Evolutionary conservation across 2,888 invertebrate genomes (phyloP), one percentile per base, ranked within the genome.

Genomic region (Sepioteuthis lessoniana): DNA sequence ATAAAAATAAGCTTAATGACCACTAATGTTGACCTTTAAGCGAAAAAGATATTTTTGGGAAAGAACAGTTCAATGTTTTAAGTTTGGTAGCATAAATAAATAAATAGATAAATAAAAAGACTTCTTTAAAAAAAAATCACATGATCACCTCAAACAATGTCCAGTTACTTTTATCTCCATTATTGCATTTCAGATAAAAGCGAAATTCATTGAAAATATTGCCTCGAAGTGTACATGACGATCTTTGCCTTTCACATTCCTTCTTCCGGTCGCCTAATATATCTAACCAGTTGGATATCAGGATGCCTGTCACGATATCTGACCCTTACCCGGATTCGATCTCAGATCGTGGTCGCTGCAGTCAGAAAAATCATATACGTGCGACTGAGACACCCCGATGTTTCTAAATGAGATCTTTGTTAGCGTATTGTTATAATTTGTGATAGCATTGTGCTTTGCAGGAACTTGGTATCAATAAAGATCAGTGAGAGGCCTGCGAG

Each of bases 331-430:
- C 31, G 76, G 76, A n/a, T 76, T 76, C 76, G n/a, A 76, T 31
- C 76, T 76, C n/a, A 31, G 76, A 76, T 76, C n/a, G 13, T 76
- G 76, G 13, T 76, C n/a, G 76, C 13, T 76, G 16, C 76, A n/a
- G 16, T 76, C n/a, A 76, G n/a, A n/a, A 76, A n/a, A 76, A 13
- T 76, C 31, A n/a, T 0, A n/a, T 13, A 76, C 2, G 76, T n/a
- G n/a, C n/a, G 1, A 76, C 76, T n/a, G 10, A 5, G 76, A 76
- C 76, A 16, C 76, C 76, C 76, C 76, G n/a, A 76, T n/a, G n/a
- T 76, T 76, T 76, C 76, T 8, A 76, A 76, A n/a, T n/a, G 76
- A 76, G 76, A 76, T 76, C 76, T 76, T 76, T 76, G 60, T 76
- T 76, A 76, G n/a, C n/a, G 76, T 19, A 76, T 76, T 76, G 76